Evolutionary conservation across 2,113 vertebrate genomes (phyloP).

Genomic region (Pseudolaguvia tuberculata): DNA sequence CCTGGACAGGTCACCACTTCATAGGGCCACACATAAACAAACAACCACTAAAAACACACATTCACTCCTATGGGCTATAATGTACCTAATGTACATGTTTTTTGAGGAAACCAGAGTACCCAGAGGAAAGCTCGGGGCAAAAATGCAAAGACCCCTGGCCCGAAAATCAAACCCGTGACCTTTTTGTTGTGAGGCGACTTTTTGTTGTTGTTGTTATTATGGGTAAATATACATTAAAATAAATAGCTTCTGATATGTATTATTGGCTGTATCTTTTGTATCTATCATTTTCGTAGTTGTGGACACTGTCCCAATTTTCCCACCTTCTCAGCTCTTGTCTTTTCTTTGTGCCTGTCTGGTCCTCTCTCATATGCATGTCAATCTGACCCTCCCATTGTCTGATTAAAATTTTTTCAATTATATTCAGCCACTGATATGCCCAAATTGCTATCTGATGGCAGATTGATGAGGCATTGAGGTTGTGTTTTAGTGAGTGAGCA

Average conservation of each 20-base stretch:
- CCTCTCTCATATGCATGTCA: slow-evolving; percentile 10
- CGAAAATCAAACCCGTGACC: too few relatives aligned
- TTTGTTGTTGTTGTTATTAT: background rate
- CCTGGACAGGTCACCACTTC: too few relatives aligned
- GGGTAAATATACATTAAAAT: background rate
- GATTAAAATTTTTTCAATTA: slow-evolving; percentile 21
- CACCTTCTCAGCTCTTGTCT: slow-evolving; percentile 4
- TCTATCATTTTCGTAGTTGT: background rate
- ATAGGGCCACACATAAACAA: too few relatives aligned
- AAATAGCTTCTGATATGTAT: background rate
- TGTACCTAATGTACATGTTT: too few relatives aligned
- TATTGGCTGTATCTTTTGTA: background rate
- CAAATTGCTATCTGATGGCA: slow-evolving; percentile 39
- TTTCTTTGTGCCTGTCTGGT: slow-evolving; percentile 21
- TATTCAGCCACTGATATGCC: slow-evolving; percentile 22
- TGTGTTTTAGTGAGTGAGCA: slow-evolving; percentile 42
- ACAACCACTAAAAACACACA: too few relatives aligned
- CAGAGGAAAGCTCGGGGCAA: too few relatives aligned
- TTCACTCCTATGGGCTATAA: too few relatives aligned
- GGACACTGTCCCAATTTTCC: background rate
- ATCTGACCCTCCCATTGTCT: slow-evolving; percentile 13
- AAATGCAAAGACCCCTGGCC: too few relatives aligned
- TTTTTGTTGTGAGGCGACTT: too few relatives aligned
- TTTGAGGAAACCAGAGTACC: too few relatives aligned
- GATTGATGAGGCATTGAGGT: slow-evolving; percentile 41